phyloP scores from a whole-genome alignment of 2,113 vertebrate genomes.

The Pontoporia blainvillei region DNA sequence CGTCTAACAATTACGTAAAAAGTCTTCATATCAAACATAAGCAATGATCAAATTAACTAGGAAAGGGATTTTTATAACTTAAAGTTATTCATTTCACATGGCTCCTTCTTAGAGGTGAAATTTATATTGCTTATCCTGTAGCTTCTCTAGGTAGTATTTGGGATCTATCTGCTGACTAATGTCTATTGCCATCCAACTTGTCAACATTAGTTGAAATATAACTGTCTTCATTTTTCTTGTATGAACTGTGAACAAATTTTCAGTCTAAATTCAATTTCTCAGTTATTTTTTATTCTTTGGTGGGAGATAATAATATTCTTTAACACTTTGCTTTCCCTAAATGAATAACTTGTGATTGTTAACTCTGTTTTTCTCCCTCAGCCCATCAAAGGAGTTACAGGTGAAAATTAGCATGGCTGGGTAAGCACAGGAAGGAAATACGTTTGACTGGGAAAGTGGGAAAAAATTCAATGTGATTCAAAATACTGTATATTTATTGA shows the following conservation, averaged over 20 bases:
- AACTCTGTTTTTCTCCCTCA: neutral
- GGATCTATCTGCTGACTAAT: neutral
- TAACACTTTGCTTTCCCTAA: neutral
- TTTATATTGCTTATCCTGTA: neutral
- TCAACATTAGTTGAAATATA: neutral
- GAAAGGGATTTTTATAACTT: neutral
- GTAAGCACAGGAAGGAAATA: neutral
- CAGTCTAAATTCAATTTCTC: neutral
- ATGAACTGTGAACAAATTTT: neutral
- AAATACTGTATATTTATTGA: neutral
- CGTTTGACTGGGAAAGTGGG: neutral
- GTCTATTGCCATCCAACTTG: neutral
- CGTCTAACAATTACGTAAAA: neutral
- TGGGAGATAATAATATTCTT: neutral
- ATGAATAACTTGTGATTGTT: neutral
- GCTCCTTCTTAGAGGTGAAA: neutral
- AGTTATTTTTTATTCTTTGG: neutral
- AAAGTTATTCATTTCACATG: neutral
- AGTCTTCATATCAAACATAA: neutral
- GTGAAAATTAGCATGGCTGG: neutral
- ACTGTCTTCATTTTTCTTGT: neutral
- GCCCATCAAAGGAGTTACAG: neutral
- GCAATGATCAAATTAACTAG: neutral
- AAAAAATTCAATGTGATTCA: neutral
- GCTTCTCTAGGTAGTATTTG: neutral